Conservation (phyloP, 2,797 vertebrate species). For the Monodelphis domestica region DNA sequence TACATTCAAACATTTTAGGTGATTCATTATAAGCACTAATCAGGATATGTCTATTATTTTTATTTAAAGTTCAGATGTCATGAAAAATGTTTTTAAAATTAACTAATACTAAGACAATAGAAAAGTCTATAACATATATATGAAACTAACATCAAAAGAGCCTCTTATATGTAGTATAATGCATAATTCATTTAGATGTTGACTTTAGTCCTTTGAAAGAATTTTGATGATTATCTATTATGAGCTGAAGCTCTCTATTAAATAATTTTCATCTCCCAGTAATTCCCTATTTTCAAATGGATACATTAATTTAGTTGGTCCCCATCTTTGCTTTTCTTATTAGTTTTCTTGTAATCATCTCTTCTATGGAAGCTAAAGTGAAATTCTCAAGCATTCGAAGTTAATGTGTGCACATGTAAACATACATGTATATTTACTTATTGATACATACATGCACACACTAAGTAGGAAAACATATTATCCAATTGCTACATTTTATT, state of each 20-base stretch:
- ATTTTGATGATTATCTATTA: background rate
- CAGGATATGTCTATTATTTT: background rate
- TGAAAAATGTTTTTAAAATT: slow-evolving; percentile 29
- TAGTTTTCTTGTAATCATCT: slow-evolving; percentile 26
- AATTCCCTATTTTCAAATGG: slow-evolving; percentile 9
- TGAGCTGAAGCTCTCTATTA: slow-evolving; percentile 35
- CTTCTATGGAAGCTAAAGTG: background rate
- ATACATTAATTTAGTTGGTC: slow-evolving; percentile 31
- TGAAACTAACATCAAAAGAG: slow-evolving; percentile 42
- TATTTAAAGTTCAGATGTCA: slow-evolving; percentile 7
- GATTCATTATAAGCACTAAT: background rate
- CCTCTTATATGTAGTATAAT: background rate
- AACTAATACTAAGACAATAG: slow-evolving; percentile 22
- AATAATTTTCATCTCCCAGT: slow-evolving; percentile 27
- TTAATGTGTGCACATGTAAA: background rate
- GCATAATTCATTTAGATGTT: slow-evolving; percentile 42
- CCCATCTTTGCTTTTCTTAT: background rate
- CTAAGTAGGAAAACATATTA: background rate
- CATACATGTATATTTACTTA: background rate
- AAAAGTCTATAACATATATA: background rate
- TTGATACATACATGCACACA: too few relatives aligned
- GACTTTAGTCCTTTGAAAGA: slow-evolving; percentile 29
- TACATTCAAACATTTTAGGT: background rate
- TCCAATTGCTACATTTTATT: background rate
- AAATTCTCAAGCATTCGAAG: slow-evolving; percentile 20